Conservation (phyloP, 1,140 invertebrate species). For the Drosophila repleta region DNA sequence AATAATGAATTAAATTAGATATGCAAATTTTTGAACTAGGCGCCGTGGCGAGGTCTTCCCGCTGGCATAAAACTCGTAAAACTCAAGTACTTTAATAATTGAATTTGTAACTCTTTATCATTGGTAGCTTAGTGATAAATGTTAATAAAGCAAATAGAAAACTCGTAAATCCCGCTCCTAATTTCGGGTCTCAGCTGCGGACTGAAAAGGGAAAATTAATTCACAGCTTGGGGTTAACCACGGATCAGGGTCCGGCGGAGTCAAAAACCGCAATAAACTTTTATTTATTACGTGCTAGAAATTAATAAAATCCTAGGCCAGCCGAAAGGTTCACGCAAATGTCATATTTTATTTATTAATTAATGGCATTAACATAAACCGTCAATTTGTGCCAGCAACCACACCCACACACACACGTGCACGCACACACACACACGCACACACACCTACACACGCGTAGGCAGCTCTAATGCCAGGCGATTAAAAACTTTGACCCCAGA, state of each 20-base stretch:
- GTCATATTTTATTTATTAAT: slow-evolving; percentile 81
- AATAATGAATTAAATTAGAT: slow-evolving; percentile 49
- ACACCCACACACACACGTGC: slow-evolving; percentile 18
- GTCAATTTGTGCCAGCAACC: slow-evolving; percentile 61
- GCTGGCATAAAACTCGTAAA: slow-evolving; percentile 24
- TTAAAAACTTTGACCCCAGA: slow-evolving; percentile 71
- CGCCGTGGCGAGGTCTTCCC: not conserved
- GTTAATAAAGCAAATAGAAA: slow-evolving; percentile 66
- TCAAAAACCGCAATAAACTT: slow-evolving; percentile 46
- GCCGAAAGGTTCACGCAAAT: slow-evolving; percentile 51
- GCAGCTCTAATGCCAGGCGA: slow-evolving; percentile 61
- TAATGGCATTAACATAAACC: slow-evolving; percentile 78
- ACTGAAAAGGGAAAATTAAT: slow-evolving; percentile 8
- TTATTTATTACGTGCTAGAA: slow-evolving; percentile 80
- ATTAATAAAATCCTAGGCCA: slow-evolving; percentile 58
- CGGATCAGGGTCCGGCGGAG: slow-evolving; percentile 18
- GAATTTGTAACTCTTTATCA: slow-evolving; percentile 78
- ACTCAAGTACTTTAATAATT: slow-evolving; percentile 52
- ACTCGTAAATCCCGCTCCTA: not conserved
- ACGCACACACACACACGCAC: slow-evolving; percentile 19
- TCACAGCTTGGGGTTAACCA: slow-evolving; percentile 22
- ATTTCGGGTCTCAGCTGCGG: not conserved
- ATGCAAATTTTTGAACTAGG: slow-evolving; percentile 61
- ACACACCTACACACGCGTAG: slow-evolving; percentile 6
- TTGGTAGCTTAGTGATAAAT: slow-evolving; percentile 82